A percentile compares a stretch with the other conserved stretches of the same genome.
These are phyloP conservation scores for Staurois parvus DNA, from an alignment of 2,797 vertebrate species.

Conservation along the genomic window DNA sequence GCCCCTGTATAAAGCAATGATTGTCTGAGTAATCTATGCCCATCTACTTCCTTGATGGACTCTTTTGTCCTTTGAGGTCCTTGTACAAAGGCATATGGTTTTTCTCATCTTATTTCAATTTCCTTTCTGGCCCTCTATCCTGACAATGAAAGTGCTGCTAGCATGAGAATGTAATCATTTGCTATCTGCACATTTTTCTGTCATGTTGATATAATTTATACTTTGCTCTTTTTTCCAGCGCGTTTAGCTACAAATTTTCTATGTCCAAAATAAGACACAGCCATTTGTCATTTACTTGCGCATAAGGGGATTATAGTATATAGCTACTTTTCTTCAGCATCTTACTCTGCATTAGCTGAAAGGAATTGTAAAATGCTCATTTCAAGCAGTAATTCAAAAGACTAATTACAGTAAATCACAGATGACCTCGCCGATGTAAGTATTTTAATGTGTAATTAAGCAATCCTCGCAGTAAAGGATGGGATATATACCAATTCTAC, in stretches of 20 bases:
- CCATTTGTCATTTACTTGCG: neutral
- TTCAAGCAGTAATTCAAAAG: constrained; percentile 20
- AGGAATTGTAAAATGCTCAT: constrained; percentile 22
- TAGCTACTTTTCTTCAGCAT: neutral
- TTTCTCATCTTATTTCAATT: neutral
- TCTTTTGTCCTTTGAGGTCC: neutral
- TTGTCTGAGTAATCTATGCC: neutral
- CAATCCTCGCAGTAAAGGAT: neutral
- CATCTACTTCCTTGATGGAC: neutral
- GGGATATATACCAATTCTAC: neutral
- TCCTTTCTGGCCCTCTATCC: neutral
- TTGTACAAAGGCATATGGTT: neutral
- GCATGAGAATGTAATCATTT: neutral
- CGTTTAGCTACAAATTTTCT: neutral
- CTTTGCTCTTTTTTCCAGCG: neutral
- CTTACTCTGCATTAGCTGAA: neutral
- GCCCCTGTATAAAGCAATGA: neutral
- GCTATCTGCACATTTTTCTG: neutral
- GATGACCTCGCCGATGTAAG: constrained; percentile 19
- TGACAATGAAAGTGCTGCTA: neutral
- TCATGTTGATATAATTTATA: neutral
- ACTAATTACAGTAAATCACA: constrained; percentile 41
- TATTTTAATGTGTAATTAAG: constrained; percentile 50
- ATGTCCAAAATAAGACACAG: neutral
- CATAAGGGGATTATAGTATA: neutral